Conservation (phyloP, 2,113 vertebrate species). For the Thermophis baileyi region DNA sequence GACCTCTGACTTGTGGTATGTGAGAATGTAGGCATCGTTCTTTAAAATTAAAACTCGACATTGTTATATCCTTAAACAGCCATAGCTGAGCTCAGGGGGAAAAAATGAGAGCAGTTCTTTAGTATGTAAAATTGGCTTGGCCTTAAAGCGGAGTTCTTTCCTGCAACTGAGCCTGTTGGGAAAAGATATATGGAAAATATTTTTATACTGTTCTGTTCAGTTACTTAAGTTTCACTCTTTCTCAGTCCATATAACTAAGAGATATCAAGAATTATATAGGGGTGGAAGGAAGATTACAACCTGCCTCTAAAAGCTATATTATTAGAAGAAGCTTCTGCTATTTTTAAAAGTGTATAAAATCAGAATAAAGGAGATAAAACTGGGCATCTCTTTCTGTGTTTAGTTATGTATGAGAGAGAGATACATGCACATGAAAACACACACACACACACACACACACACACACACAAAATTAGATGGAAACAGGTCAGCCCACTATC, state of each 20-base stretch:
- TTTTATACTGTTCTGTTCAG: not conserved
- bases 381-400: not conserved
- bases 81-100: not conserved
- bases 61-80: not conserved
- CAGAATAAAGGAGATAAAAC: not conserved
- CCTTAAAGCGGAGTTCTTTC: not conserved
- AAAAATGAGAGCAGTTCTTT: not conserved
- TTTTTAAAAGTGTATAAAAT: conserved; percentile 13
- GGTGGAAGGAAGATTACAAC: too few species aligned
- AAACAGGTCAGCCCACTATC: too few species aligned
- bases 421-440: not conserved
- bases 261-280: not conserved
- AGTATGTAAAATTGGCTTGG: not conserved
- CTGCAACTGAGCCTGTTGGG: not conserved
- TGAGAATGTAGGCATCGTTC: not conserved
- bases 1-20: not conserved
- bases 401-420: not conserved
- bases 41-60: not conserved
- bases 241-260: not conserved
- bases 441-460: too few species aligned
- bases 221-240: not conserved
- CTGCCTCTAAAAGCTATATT: conserved; percentile 24
- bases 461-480: too few species aligned
- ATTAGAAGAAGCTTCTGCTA: conserved; percentile 27
- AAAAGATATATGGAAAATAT: not conserved